Conservation (phyloP, 2,113 vertebrate species). For the Tachysurus fulvidraco region DNA sequence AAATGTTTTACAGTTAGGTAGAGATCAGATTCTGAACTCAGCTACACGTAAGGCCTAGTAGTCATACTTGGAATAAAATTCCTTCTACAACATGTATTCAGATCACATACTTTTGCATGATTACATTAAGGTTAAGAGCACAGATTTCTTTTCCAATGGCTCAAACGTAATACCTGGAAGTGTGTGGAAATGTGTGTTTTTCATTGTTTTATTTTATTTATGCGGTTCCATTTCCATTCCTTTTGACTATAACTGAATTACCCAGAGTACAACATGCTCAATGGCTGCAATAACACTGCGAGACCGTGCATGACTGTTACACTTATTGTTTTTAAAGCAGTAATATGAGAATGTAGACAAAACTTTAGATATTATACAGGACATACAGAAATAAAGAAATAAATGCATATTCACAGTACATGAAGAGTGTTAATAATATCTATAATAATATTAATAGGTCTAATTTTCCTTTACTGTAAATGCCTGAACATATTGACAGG, state of each 20-base stretch:
- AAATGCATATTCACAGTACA: not conserved
- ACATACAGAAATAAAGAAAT: not conserved
- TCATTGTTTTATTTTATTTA: conserved; percentile 18
- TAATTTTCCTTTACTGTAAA: not conserved
- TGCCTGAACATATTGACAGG: not conserved
- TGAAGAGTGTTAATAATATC: not conserved
- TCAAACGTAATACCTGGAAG: not conserved
- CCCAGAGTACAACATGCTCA: not conserved
- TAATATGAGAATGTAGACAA: not conserved
- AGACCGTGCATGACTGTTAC: not conserved
- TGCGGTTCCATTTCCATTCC: not conserved
- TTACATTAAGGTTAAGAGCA: conserved; percentile 10
- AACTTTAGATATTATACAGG: not conserved
- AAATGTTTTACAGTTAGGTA: conserved; percentile 12
- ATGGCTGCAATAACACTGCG: not conserved
- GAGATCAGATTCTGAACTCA: not conserved
- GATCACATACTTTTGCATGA: conserved; percentile 1
- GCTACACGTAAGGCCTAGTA: not conserved
- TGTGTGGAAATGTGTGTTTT: not conserved
- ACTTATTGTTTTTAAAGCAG: not conserved
- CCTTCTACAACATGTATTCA: not conserved
- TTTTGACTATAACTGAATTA: not conserved
- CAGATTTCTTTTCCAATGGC: not conserved
- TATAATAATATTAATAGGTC: not conserved
- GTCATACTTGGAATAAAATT: not conserved